Evolutionary conservation across 2,888 invertebrate species (phyloP).

Genomic region (Gastracanthus pulcherrimus): DNA sequence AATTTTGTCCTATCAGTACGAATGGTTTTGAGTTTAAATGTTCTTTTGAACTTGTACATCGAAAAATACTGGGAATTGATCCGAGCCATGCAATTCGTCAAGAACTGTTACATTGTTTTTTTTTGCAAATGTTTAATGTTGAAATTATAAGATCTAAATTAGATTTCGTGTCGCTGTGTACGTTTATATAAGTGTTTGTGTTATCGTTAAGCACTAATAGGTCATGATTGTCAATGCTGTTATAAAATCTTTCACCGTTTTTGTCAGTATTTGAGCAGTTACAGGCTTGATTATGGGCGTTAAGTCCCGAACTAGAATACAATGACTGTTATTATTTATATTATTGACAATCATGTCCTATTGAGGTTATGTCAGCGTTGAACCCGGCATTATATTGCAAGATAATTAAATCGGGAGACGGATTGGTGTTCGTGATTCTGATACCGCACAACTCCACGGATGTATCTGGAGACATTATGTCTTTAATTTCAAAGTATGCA

Average conservation of each 20-base stretch:
- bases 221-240: background rate
- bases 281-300: background rate
- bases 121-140: background rate
- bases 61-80: conserved; percentile 21
- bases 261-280: conserved; percentile 10
- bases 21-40: conserved; percentile 37
- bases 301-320: too few species aligned
- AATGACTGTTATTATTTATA: background rate
- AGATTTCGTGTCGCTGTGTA: background rate
- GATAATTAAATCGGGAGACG: background rate
- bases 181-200: background rate
- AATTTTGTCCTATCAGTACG: conserved; percentile 41
- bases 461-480: background rate
- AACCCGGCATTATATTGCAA: background rate
- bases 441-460: conserved; percentile 22
- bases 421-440: background rate
- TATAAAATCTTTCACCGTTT: conserved; percentile 11
- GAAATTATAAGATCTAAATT: conserved; percentile 7
- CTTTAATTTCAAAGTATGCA: background rate
- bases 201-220: conserved; percentile 23
- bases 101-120: conserved; percentile 1
- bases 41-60: conserved; percentile 31
- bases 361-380: background rate
- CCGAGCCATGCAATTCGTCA: conserved; percentile 19
- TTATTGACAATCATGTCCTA: conserved; percentile 18